Conservation (phyloP, 2,888 invertebrate species). For the Tachina grossa region DNA sequence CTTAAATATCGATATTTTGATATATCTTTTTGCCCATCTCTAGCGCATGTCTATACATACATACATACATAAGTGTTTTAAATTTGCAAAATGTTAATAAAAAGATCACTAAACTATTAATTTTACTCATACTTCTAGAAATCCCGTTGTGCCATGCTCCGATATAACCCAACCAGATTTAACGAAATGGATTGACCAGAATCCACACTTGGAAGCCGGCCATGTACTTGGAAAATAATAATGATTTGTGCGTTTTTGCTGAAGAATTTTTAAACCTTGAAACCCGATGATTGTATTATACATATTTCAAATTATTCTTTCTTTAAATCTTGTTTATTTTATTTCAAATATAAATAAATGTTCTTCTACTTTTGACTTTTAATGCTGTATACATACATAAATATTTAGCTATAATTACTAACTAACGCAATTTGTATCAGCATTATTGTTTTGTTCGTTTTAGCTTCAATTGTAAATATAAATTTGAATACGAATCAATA, state of each 20-base stretch:
- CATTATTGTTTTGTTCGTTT: constrained; percentile 54
- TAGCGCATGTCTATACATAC: no score
- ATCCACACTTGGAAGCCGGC: constrained; percentile 71
- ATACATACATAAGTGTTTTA: neutral
- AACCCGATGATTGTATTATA: constrained; percentile 18
- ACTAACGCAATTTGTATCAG: constrained; percentile 43
- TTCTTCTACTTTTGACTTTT: constrained; percentile 7
- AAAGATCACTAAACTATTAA: neutral
- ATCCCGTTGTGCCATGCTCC: constrained; percentile 85
- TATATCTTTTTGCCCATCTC: no score
- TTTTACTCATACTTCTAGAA: constrained; percentile 82
- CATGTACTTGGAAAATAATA: constrained; percentile 66
- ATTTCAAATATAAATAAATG: constrained; percentile 7
- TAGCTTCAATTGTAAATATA: constrained; percentile 70
- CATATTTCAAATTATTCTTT: constrained; percentile 21
- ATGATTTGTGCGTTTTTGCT: neutral
- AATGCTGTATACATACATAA: constrained; percentile 7
- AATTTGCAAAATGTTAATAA: neutral
- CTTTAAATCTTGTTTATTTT: constrained; percentile 18
- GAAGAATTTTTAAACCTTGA: constrained; percentile 23
- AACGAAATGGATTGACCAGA: constrained; percentile 84
- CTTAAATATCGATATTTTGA: no score
- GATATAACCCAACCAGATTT: constrained; percentile 85
- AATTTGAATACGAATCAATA: constrained; percentile 53
- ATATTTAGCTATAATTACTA: constrained; percentile 25